Conservation (phyloP, 1,140 invertebrate species). For the Drosophila orena region DNA sequence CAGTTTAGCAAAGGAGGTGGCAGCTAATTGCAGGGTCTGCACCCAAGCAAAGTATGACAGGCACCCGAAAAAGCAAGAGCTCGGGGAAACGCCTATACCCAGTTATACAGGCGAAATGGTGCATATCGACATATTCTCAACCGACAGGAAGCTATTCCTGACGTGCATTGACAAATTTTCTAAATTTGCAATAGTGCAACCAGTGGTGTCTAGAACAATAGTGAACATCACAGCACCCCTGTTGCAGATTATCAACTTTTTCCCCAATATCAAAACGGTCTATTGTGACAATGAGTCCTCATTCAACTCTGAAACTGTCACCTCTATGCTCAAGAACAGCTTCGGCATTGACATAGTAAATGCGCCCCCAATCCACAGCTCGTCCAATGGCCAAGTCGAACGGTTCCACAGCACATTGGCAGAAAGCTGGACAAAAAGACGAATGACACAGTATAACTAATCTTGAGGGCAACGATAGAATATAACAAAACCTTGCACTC, state of each 20-base stretch:
- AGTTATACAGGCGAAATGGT: too few species aligned
- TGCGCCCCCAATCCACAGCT: neutral
- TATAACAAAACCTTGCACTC: conserved; percentile 4
- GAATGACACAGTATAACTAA: too few species aligned
- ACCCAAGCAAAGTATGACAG: conserved; percentile 29
- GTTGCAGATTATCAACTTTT: too few species aligned
- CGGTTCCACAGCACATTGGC: neutral
- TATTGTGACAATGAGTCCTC: conserved; percentile 36
- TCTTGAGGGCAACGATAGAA: too few species aligned
- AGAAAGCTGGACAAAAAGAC: neutral
- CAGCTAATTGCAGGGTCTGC: too few species aligned
- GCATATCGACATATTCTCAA: too few species aligned
- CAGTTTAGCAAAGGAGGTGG: too few species aligned
- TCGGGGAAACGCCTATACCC: conserved; percentile 18
- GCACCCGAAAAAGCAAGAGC: conserved; percentile 29
- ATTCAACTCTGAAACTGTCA: conserved; percentile 19
- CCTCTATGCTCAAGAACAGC: neutral
- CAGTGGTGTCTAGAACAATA: conserved; percentile 1
- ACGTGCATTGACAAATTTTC: conserved; percentile 2
- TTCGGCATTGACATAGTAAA: conserved; percentile 7
- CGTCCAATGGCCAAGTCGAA: too few species aligned
- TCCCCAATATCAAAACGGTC: conserved; percentile 12
- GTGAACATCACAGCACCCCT: conserved; percentile 5
- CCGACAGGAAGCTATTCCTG: neutral
- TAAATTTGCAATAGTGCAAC: too few species aligned